Percentiles rank a stretch among this genome's conserved stretches.
phyloP scores from a whole-genome alignment of 2,797 vertebrate genomes.

The Argya squamiceps region DNA sequence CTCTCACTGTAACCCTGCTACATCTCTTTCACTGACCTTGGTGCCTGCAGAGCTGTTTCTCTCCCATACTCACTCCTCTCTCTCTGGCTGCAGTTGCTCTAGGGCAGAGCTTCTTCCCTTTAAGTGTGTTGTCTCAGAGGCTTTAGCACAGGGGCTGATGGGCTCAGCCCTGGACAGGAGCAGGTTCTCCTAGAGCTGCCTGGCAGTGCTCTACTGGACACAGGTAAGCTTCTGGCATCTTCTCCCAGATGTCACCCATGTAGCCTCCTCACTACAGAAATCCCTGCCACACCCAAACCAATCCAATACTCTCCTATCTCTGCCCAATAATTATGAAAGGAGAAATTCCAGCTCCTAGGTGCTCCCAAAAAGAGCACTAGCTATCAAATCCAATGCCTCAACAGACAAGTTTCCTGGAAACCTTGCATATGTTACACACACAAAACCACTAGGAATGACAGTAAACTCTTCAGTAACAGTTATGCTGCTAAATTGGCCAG shows the following conservation, averaged over 20 bases:
- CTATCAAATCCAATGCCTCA: not conserved
- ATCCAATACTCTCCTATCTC: not conserved
- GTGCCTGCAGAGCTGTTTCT: not conserved
- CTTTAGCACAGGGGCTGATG: accelerated
- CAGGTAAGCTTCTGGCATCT: not conserved
- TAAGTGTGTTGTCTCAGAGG: not conserved
- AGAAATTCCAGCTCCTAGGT: not conserved
- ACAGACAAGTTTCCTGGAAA: not conserved
- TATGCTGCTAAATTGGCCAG: not conserved
- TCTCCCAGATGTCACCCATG: not conserved
- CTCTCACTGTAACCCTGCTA: not conserved
- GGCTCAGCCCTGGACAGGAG: not conserved
- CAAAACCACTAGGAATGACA: not conserved
- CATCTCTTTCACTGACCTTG: not conserved
- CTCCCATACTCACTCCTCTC: not conserved
- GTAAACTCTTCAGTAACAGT: not conserved
- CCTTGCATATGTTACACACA: accelerated
- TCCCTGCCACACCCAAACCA: not conserved
- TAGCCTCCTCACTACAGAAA: not conserved
- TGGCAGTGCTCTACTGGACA: not conserved
- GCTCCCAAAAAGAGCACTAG: not conserved
- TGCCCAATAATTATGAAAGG: not conserved
- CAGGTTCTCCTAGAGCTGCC: not conserved
- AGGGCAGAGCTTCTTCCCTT: not conserved
- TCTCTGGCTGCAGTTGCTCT: not conserved